A percentile compares a stretch with the other conserved stretches of the same genome.
Evolutionary conservation across 2,113 vertebrate genomes (phyloP).

Genomic region (Neopipo cinnamomea): DNA sequence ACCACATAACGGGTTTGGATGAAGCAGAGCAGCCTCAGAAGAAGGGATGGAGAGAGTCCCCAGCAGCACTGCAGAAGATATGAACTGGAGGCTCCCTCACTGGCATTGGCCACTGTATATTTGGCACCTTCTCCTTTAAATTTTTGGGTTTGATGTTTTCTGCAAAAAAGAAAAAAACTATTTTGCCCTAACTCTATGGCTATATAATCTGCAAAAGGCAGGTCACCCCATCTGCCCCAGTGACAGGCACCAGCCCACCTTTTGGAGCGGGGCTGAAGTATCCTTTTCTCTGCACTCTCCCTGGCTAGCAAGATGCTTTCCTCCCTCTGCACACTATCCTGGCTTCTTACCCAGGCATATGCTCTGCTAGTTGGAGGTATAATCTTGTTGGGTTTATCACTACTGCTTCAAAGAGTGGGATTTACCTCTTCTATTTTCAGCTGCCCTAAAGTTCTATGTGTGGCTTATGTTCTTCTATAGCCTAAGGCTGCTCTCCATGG

Average conservation of each 20-base stretch:
- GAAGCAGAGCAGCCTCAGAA: background rate
- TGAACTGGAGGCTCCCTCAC: background rate
- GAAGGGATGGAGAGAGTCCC: background rate
- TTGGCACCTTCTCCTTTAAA: background rate
- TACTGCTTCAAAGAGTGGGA: background rate
- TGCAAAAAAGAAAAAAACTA: background rate
- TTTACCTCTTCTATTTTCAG: background rate
- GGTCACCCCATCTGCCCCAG: background rate
- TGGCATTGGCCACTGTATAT: background rate
- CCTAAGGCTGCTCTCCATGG: background rate
- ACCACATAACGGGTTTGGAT: accelerated
- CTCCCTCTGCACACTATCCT: background rate
- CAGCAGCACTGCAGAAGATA: background rate
- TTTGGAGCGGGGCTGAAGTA: background rate
- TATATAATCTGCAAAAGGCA: background rate
- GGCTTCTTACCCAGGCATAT: background rate
- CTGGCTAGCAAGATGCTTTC: accelerated
- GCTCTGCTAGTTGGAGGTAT: background rate
- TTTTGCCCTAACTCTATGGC: background rate
- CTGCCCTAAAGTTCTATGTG: background rate
- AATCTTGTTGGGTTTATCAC: background rate
- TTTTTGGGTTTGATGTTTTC: background rate
- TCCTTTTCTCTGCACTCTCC: background rate
- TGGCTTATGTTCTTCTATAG: background rate
- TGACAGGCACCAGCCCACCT: background rate